Base-by-base conservation (phyloP, 2,797 vertebrate species). In the Botia kubotai region DNA sequence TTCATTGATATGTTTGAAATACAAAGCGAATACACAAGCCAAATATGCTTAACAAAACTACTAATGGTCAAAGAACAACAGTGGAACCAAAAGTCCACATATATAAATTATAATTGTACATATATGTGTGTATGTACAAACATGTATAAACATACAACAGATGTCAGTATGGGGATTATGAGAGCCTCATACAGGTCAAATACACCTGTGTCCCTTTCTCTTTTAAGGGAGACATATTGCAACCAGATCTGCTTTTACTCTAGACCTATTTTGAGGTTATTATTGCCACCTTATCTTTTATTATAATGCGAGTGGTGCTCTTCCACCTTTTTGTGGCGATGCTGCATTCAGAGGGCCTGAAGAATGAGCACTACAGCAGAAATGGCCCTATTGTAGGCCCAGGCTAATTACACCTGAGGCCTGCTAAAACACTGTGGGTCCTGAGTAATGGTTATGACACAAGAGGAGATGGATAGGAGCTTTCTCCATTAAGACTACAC, bases 401-500 rank as follows among this genome's bases (percentile, higher is more conserved):
- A n/a, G 71, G 43, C 81, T 87, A 68, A 87, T 82, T 81, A 82
- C 76, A 80, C 81, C 69, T 68, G 79, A 65, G 77, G 21, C 58
- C 65, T 53, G 36, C 80, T 85, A 69, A 84, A 79, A 81, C 70
- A 82, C 36, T 53, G 74, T 68, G 72, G 71, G 82, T 76, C 62
- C 75, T 62, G 71, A 66, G 80, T 87, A 84, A 85, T 85, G 76
- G 71, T 53, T 19, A 53, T 74, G 71, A 67, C 33, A 80, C 63
- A 70, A 83, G 75, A 62, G 17, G 33, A 79, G 72, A 83, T 77
- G 72, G 62, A 63, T 67, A 39, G 58, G 65, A 72, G 29, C 75
- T 52, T 11, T 75, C 80, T 79, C 83, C 72, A 87, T 87, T 85
- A 80, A 82, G 74, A 82, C 72, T n/a, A 62, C 55, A 52, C 79